These are phyloP conservation scores for Philantomba maxwellii DNA, from an alignment of 2,113 vertebrate genomes.

Conservation along the genomic window DNA sequence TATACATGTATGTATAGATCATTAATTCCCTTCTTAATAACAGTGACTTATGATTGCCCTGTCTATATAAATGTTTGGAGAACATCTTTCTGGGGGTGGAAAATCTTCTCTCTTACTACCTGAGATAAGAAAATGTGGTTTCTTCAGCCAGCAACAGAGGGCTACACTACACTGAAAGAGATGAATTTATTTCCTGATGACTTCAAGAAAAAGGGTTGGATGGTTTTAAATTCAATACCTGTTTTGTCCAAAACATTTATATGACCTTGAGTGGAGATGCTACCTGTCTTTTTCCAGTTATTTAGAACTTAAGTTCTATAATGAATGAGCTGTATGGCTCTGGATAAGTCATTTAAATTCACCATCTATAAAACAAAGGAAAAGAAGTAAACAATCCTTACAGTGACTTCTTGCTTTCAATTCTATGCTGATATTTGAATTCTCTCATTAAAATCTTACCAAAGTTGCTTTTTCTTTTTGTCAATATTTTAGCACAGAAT, in stretches of 20 bases:
- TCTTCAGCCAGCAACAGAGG: background rate
- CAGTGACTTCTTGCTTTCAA: background rate
- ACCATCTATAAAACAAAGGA: background rate
- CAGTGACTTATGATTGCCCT: background rate
- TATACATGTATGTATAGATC: background rate
- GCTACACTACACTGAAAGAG: background rate
- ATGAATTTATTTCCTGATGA: background rate
- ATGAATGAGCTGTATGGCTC: background rate
- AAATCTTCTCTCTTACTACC: background rate
- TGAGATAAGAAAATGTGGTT: background rate
- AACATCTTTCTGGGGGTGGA: background rate
- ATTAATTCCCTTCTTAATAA: background rate
- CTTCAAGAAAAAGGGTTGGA: background rate
- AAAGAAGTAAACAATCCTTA: background rate
- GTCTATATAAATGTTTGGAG: background rate
- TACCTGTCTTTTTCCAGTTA: background rate
- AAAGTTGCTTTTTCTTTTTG: background rate
- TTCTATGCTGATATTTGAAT: background rate
- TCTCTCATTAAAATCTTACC: background rate
- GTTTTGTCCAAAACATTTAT: background rate
- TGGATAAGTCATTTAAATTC: background rate
- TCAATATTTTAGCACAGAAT: conserved; percentile 1
- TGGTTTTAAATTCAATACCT: background rate
- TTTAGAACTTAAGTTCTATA: background rate
- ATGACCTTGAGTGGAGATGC: background rate